Evolutionary conservation across 2,113 vertebrate species (phyloP).

Genomic region (Neoarius graeffei): DNA sequence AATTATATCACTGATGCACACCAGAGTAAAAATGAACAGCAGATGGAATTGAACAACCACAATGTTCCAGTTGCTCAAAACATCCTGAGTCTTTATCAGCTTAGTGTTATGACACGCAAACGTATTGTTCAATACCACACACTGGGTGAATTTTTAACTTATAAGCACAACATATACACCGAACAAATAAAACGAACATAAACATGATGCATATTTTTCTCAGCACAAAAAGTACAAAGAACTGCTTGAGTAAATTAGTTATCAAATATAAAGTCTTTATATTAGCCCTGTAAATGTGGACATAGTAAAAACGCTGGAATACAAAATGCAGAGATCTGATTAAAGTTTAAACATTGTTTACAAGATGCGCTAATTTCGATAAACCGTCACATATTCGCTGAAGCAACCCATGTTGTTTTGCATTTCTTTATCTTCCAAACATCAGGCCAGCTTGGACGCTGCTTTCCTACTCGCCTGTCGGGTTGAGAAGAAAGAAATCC

Average conservation of each 20-base stretch:
- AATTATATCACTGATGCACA: constrained; percentile 8
- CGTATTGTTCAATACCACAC: background rate
- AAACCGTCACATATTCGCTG: background rate
- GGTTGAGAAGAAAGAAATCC: constrained; percentile 7
- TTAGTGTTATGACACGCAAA: background rate
- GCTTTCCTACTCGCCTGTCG: background rate
- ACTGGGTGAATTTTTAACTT: background rate
- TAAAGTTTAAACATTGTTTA: background rate
- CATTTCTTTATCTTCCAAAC: background rate
- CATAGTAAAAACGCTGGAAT: background rate
- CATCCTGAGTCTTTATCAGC: background rate
- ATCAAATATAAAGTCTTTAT: constrained; percentile 6
- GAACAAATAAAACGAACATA: constrained; percentile 4
- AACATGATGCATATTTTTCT: background rate
- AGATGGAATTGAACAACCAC: background rate
- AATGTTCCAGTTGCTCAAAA: background rate
- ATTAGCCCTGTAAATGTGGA: background rate
- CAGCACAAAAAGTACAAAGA: background rate
- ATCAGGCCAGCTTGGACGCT: background rate
- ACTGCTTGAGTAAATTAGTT: background rate
- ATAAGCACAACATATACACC: background rate
- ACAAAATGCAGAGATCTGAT: background rate
- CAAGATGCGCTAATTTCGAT: background rate
- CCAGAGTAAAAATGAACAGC: constrained; percentile 1
- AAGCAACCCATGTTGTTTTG: background rate